These are phyloP conservation scores for Amaurobius ferox DNA, from an alignment of 2,888 invertebrate genomes.

Conservation along the genomic window DNA sequence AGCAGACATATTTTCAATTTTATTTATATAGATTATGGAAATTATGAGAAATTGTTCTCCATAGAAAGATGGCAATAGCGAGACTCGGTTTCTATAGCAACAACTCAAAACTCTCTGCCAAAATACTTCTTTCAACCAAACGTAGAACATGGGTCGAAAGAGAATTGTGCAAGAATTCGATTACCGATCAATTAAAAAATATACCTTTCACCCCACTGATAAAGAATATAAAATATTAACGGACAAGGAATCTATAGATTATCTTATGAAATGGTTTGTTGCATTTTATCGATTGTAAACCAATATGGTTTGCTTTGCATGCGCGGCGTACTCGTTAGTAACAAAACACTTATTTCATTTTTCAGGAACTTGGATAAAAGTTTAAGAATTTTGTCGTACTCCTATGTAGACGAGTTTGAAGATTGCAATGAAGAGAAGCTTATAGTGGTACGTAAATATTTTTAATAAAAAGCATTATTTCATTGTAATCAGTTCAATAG, in stretches of 20 bases:
- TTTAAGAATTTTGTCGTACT: conserved; percentile 22
- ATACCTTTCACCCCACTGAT: conserved; percentile 4
- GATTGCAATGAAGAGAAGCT: background rate
- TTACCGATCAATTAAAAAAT: conserved; percentile 7
- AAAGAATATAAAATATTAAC: conserved; percentile 27
- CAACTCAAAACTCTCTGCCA: background rate
- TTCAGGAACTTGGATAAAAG: conserved; percentile 40
- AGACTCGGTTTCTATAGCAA: background rate
- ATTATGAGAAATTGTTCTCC: background rate
- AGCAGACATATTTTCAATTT: too few species aligned
- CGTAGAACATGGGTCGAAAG: conserved; percentile 22
- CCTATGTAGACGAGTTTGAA: background rate
- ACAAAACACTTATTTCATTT: background rate
- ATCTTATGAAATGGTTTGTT: conserved; percentile 40
- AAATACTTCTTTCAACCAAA: background rate
- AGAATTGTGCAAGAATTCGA: background rate
- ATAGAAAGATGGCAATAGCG: background rate
- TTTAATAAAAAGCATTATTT: too few species aligned
- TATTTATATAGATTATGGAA: too few species aligned
- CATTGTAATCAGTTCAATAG: too few species aligned
- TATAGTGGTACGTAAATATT: conserved; percentile 26
- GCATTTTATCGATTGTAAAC: too few species aligned
- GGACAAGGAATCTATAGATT: conserved; percentile 23
- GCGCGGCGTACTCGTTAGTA: background rate
- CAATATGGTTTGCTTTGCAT: background rate